Evolutionary conservation across 2,888 invertebrate species (phyloP), one percentile per base, ranked within the genome.

Genomic region (Anticlea derivata): DNA sequence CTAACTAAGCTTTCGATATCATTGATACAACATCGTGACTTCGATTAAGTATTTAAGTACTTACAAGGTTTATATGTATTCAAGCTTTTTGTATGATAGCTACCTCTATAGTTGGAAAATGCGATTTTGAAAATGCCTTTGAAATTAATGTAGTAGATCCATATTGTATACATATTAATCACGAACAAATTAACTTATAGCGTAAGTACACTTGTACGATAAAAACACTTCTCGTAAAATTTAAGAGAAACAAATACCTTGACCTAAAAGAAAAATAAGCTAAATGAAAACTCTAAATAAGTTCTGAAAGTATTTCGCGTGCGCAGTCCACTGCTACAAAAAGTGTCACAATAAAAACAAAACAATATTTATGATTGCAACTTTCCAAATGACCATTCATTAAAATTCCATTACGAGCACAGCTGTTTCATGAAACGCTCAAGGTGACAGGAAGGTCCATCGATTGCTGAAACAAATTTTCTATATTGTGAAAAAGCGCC

Each of bases 401-500:
- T 60, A 58, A 60, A 57, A 53, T 55, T 50, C 60, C 37, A 60
- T 60, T 55, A 57, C 30, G 11, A 43, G 10, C 31, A 41, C 41
- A 51, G 53, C 48, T 44, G 50, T 44, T 55, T 55, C 48, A 55
- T 41, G 46, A 52, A 58, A 33, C 30, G 44, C 34, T 46, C 60
- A 60, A 63, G 58, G 62, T 57, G 57, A 60, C 58, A 53, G 51
- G 57, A 60, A 60, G 57, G 58, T 57, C 33, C 43, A 63, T 63
- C 60, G 60, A 63, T 63, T 59, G 50, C 31, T 55, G 22, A 50
- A 55, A 50, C 20, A 27, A 26, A 50, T 44, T 61, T 52, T 55
- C 47, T 41, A 55, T 48, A 45, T 48, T 50, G 38, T 51, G 53
- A 50, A 50, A 47, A 51, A 48, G 31, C 34, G 50, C 27, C 34